phyloP scores from a whole-genome alignment of 2,888 invertebrate species.

The Drosophila koepferae region DNA sequence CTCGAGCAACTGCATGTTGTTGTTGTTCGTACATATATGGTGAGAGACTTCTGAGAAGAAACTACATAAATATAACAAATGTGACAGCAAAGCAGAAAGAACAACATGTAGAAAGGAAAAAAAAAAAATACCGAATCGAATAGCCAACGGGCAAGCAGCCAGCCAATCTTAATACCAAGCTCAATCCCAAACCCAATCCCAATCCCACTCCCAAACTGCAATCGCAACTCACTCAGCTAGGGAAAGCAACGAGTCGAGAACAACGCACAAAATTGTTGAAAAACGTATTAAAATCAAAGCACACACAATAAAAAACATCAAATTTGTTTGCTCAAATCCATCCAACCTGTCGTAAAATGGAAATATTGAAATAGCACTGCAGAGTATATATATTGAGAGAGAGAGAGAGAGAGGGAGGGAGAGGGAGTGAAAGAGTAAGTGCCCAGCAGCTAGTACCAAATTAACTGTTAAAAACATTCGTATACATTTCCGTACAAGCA shows the following conservation, averaged over 20 bases:
- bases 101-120: background rate
- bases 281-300: slow-evolving; percentile 65
- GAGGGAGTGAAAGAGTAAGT: background rate
- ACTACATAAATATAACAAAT: slow-evolving; percentile 44
- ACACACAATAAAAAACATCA: slow-evolving; percentile 10
- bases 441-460: slow-evolving; percentile 7
- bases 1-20: slow-evolving; percentile 16
- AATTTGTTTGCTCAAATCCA: slow-evolving; percentile 8
- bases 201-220: background rate
- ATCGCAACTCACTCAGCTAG: background rate
- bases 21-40: slow-evolving; percentile 7
- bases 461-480: background rate
- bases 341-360: slow-evolving; percentile 3
- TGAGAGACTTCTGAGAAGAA: slow-evolving; percentile 33
- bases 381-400: background rate
- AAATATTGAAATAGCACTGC: too few species aligned
- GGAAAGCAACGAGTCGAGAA: slow-evolving; percentile 16
- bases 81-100: slow-evolving; percentile 25
- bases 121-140: background rate
- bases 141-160: slow-evolving; percentile 11
- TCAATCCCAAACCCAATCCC: too few species aligned
- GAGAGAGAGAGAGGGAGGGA: background rate
- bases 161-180: too few species aligned
- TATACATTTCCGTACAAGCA: background rate
- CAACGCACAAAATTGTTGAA: slow-evolving; percentile 58